Evolutionary conservation across 2,113 vertebrate genomes (phyloP), one percentile per base, ranked within the genome.

Genomic region (Addax nasomaculatus): DNA sequence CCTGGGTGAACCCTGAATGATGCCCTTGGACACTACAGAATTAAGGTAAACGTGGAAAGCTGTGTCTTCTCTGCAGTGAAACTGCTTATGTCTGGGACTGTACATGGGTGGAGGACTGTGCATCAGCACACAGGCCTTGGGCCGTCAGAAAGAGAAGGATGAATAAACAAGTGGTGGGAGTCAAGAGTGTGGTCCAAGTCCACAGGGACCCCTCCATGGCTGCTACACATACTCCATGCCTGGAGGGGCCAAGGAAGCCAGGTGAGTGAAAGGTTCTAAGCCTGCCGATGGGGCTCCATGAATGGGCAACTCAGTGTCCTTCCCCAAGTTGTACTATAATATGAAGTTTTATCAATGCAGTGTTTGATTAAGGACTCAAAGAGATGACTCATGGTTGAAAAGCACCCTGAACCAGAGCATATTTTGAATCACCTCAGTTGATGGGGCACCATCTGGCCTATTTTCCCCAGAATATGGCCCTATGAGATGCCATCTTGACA

Each of bases 111-210:
- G 8, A 39, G n/a, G 27, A 17, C 78, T 27, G 11, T 47, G 62
- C 2, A 16, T 21, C 2, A 3, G 49, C 43, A 36, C 0, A 3
- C 0, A 2, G 43, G 55, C 57, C 47, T 45, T 29, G 19, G 78
- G 21, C 12, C 10, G 14, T 14, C 27, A 9, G 4, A 12, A 53
- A 60, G 2, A 29, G 67, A n/a, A 29, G 7, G 53, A 14, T 33
- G 23, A 19, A 16, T 7, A 23, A 33, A 10, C 0, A 7, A 15
- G 23, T 2, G 1, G 49, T 1, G 7, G 23, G 6, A 49, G 27
- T 9, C 6, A 6, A 13, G 6, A 3, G 16, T 27, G 57, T 23
- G 57, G 25, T 23, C 73, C 23, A 19, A 4, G 1, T 6, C 29
- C 36, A 21, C 47, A 1, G 49, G 25, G 49, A 14, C 11, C 1